Base-by-base conservation (phyloP, 2,888 invertebrate genomes). In the Leptothorax acervorum region DNA sequence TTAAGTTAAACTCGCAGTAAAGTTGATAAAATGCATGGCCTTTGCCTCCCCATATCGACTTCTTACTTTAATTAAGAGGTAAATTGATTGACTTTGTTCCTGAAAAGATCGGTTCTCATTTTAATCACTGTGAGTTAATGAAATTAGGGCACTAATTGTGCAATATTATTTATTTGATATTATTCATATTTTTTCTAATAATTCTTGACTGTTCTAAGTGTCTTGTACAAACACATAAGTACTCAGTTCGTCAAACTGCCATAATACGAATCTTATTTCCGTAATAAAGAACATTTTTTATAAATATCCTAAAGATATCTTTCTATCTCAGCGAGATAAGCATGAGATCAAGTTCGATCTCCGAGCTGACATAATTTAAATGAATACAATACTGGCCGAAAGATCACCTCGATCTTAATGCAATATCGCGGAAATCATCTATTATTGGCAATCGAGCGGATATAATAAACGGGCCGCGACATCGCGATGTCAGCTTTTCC, bases 331-430 rank as follows among this genome's bases (percentile, higher is more conserved):
- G 71, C 55, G 23, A 66, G n/a, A 53, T 45, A 11, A 18, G 12
- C 55, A 23, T 23, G 23, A 35, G n/a, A 71, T 66, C 45, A 23
- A 39, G 3, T 31, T 45, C 31, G n/a, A 8, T 62, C 15, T 11
- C 12, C 35, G 15, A 4, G 48, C 23, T 35, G 31, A 12, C 28
- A 31, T 45, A 28, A 55, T 35, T 55, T 23, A 70, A 42, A 35
- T 18, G 18, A 35, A 28, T 15, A 51, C n/a, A 51, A 48, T 23
- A 51, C 11, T 53, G 53, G 3, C 23, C 9, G 35, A 12, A 39
- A 23, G 57, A 45, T 60, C 39, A 74, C 18, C 71, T 71, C 73
- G 12, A 45, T n/a, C 60, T 57, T 45, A 71, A 57, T 57, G 35
- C 45, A 12, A 57, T 39, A 60, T 60, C 31, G 48, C 23, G 48